Evolutionary conservation across 1,140 invertebrate species (phyloP), one percentile per base, ranked within the genome.

Genomic region (Drosophila parabipectinata): DNA sequence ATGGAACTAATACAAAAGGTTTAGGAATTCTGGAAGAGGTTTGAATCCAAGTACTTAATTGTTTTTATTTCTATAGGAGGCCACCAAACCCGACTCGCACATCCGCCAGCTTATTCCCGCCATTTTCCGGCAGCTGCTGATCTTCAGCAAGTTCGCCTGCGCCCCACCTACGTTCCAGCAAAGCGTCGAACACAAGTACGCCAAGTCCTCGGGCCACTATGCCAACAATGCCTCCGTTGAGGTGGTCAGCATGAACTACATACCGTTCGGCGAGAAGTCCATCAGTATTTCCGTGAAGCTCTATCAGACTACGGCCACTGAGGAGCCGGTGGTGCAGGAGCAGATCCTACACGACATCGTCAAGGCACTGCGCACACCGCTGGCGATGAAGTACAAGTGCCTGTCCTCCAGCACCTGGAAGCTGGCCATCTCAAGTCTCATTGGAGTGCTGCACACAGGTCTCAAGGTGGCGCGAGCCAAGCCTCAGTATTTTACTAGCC

Each of bases 181-280:
- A 93, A 74, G 92, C 93, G 93, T 81, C 48, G 92, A 92, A 72
- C 79, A 88, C 59, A 85, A 91, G 56, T 90, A 90, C 56, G 69
- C 71, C 8, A 91, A 91, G 26, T 60, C 90, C 21, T 56, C 67
- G 30, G 79, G 76, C 15, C 81, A 87, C 59, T 91, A 91, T 75
- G 59, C 73, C 58, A 91, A 91, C 79, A 81, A 83, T 62, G 79
- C 93, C 81, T 83, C 92, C 93, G 93, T 94, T 63, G 96, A 97
- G 78, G 96, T 95, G 94, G 93, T 97, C n/a, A 95, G 94, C 41
- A 95, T 96, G 95, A 97, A 97, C 92, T 97, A 96, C 90, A 96
- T 97, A 75, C 96, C 97, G 47, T 98, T 98, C 92, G 96, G 97
- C 71, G 97, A 98, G 90, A 95, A 96, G 91, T 95, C 96, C 10